Conservation (phyloP, 2,113 vertebrate genomes). For the Sylvicapra grimmia region DNA sequence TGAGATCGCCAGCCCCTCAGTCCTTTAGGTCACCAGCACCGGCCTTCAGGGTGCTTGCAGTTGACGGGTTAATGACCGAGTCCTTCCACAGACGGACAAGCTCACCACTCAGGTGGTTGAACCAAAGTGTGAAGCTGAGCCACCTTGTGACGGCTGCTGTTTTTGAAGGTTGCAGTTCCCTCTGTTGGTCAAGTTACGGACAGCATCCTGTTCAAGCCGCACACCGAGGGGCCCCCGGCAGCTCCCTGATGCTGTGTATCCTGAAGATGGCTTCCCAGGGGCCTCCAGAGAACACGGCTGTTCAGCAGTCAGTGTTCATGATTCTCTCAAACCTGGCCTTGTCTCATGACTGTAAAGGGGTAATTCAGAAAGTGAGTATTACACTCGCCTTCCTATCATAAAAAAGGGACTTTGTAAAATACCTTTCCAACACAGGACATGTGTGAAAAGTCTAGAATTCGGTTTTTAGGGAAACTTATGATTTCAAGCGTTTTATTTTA, state of each 20-base stretch:
- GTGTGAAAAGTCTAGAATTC: not conserved
- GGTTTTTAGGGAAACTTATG: not conserved
- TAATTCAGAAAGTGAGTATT: constrained; percentile 90
- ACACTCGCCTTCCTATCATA: not conserved
- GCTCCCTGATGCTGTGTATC: constrained; percentile 86
- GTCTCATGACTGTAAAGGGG: constrained; percentile 90
- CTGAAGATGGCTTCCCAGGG: constrained; percentile 88
- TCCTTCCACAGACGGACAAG: not conserved
- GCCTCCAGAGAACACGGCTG: constrained; percentile 77
- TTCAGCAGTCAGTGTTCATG: constrained; percentile 86
- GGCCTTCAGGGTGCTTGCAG: not conserved
- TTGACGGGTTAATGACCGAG: not conserved
- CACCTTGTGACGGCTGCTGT: not conserved
- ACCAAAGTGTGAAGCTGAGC: not conserved
- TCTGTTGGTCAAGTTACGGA: constrained; percentile 81
- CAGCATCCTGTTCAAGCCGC: constrained; percentile 47
- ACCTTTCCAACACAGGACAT: too few species aligned
- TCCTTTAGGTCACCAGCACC: accelerated
- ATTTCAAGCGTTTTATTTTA: not conserved
- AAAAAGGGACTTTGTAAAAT: not conserved
- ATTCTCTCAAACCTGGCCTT: constrained; percentile 90
- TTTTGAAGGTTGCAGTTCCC: constrained; percentile 87
- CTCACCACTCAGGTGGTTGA: not conserved
- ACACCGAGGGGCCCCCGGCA: constrained; percentile 74
- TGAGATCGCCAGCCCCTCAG: not conserved